Base-by-base conservation (phyloP, 2,888 invertebrate genomes). In the Tetropium fuscum region DNA sequence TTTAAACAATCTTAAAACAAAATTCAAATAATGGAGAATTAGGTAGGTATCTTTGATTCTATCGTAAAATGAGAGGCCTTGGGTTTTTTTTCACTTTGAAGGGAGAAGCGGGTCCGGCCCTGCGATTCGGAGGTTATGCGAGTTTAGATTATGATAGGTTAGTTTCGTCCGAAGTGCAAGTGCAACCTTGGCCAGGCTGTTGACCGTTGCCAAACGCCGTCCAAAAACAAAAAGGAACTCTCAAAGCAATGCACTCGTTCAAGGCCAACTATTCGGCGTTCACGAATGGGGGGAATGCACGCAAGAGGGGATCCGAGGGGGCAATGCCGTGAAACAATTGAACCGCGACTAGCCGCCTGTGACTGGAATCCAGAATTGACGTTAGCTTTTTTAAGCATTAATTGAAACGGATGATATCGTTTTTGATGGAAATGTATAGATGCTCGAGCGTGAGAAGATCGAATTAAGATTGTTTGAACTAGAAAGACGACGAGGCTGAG, bases 211-310 rank as follows among this genome's bases (percentile, higher is more conserved):
- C 80, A 80, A 80, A 80, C 80, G 80, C 69, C 74, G 74, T 77
- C 80, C 79, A 79, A 80, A 80, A 80, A 80, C 80, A 81, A 80
- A 81, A 81, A 81, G 80, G 80, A 75, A 68, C 70, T 76, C 76
- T 76, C 75, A 80, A 80, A 80, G 81, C 81, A 81, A 81, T 81
- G 81, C 80, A 81, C 81, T 81, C 81, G 80, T 81, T 81, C 81
- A 81, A 81, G 81, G 81, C 78, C 80, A 81, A 78, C 79, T 80
- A 79, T 81, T 81, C 76, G 81, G 81, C 78, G 79, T 74, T 78
- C 74, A 73, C 74, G 64, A 69, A 70, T 63, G 65, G 57, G 64
- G 66, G 69, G 67, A 69, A 64, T 66, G 69, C 68, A 67, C 72
- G 65, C 64, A 60, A 60, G 64, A 47, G 69, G 71, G 63, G 64